A percentile compares a stretch with the other conserved stretches of the same genome.
Conservation (phyloP, 2,113 vertebrate species). For the Sylvietta virens region DNA sequence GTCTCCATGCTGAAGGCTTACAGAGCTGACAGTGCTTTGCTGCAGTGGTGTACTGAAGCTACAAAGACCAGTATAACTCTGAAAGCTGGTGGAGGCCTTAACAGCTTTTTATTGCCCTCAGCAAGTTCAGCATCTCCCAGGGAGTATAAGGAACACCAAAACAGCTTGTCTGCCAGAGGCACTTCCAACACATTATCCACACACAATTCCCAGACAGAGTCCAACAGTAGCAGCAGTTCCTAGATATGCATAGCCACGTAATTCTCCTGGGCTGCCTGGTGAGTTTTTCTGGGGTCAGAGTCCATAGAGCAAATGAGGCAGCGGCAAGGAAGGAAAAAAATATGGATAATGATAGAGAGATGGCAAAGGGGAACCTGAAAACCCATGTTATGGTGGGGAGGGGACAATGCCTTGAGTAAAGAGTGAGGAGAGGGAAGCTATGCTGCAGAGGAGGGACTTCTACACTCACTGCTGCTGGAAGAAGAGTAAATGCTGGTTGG, state of each 20-base stretch:
- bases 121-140: neutral
- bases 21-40: neutral
- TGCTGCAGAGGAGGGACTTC: neutral
- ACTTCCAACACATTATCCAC: neutral
- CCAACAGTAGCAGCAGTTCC: neutral
- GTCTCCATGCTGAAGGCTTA: neutral
- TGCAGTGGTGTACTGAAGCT: neutral
- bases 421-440: neutral
- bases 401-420: neutral
- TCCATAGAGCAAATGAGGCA: neutral
- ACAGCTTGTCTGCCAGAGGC: neutral
- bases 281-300: neutral
- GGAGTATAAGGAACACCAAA: neutral
- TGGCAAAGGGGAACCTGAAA: neutral
- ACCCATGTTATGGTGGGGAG: neutral
- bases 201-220: neutral
- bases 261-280: neutral
- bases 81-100: neutral
- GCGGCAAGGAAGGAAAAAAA: neutral
- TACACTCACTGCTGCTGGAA: neutral
- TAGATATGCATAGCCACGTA: neutral
- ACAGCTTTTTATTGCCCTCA: neutral
- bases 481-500: neutral
- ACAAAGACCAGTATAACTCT: neutral
- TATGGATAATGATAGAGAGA: neutral